Percentiles rank a stretch among this genome's conserved stretches.
Conservation (phyloP, 92 coral and sea anemone genomes). For the Umimayanthus kanabou region DNA sequence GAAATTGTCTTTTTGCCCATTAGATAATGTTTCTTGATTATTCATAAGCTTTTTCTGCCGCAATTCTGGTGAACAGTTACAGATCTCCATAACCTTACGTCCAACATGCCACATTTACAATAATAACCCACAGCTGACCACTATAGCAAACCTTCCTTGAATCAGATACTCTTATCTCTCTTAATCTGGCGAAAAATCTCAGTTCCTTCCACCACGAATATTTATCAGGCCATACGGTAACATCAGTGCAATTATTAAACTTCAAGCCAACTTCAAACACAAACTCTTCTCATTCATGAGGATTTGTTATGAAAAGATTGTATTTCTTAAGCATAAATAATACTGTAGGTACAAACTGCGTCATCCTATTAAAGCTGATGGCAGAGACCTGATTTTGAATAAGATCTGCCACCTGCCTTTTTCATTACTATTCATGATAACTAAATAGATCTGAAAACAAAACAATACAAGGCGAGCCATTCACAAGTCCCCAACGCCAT, state of each 20-base stretch:
- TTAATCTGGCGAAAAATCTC: not conserved
- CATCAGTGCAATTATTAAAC: slow-evolving; percentile 20
- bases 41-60: slow-evolving; percentile 20
- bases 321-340: slow-evolving; percentile 33
- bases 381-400: slow-evolving; percentile 35
- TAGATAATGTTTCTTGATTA: slow-evolving; percentile 24
- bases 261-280: slow-evolving; percentile 27
- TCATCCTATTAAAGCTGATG: slow-evolving; percentile 27
- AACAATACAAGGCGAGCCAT: slow-evolving; percentile 27
- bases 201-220: slow-evolving; percentile 27
- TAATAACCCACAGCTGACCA: slow-evolving; percentile 19
- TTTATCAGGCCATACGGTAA: not conserved
- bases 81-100: slow-evolving; percentile 38
- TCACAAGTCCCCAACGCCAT: slow-evolving; percentile 26
- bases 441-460: slow-evolving; percentile 35
- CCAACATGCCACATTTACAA: slow-evolving; percentile 48
- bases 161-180: slow-evolving; percentile 21
- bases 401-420: slow-evolving; percentile 29
- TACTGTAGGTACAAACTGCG: slow-evolving; percentile 21
- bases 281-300: slow-evolving; percentile 26
- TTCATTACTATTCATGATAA: slow-evolving; percentile 39
- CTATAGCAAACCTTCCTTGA: slow-evolving; percentile 7
- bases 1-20: slow-evolving; percentile 27
- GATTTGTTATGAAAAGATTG: slow-evolving; percentile 23
- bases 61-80: slow-evolving; percentile 50